Conservation (phyloP, 35 echinoderm and acorn worm genomes). For the Lytechinus pictus region DNA sequence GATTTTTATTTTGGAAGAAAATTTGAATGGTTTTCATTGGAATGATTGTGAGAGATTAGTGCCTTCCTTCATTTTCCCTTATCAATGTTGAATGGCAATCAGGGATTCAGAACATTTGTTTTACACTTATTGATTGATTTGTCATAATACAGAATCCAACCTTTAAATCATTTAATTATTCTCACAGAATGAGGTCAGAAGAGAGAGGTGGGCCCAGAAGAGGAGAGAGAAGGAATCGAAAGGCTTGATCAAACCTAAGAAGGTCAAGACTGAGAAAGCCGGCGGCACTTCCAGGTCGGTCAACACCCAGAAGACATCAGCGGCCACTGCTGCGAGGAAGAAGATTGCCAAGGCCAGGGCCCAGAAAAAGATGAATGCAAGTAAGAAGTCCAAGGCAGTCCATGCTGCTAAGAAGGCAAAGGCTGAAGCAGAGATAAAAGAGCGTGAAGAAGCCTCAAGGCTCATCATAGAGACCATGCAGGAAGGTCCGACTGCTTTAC, state of each 20-base stretch:
- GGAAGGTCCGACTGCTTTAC: not conserved
- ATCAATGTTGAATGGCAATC: too few species aligned
- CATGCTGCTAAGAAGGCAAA: constrained; percentile 6
- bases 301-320: constrained; percentile 48
- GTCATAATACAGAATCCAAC: too few species aligned
- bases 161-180: not conserved
- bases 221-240: not conserved
- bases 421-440: not conserved
- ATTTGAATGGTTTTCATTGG: not conserved
- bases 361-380: constrained; percentile 20
- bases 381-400: not conserved
- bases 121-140: too few species aligned
- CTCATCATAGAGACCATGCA: not conserved
- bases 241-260: constrained; percentile 50
- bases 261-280: constrained; percentile 31
- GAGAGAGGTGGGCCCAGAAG: constrained; percentile 25
- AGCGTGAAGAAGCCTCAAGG: not conserved
- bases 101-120: too few species aligned
- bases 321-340: constrained; percentile 34
- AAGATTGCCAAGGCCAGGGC: constrained; percentile 17
- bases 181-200: constrained; percentile 27
- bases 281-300: not conserved
- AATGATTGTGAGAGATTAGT: not conserved
- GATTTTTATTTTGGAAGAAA: not conserved
- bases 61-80: not conserved